Percentiles rank a stretch among this genome's conserved stretches.
phyloP scores from a whole-genome alignment of 2,113 vertebrate genomes.

The Lipophrys pholis region DNA sequence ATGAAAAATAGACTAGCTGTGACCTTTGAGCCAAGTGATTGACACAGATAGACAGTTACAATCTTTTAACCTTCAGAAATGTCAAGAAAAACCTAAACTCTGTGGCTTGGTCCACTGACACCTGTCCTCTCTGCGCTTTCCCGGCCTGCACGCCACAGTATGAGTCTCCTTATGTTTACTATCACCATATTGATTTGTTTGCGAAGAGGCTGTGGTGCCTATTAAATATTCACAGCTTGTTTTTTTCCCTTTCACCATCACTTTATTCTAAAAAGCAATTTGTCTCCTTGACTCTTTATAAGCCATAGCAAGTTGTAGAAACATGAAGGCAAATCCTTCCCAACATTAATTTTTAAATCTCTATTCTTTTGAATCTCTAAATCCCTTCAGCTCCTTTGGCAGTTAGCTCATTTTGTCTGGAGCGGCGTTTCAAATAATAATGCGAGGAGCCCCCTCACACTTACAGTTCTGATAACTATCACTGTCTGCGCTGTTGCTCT shows the following conservation, averaged over 20 bases:
- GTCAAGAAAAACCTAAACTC: conserved; percentile 78
- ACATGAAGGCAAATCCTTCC: conserved; percentile 78
- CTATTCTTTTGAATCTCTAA: conserved; percentile 78
- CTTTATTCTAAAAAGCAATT: conserved; percentile 78
- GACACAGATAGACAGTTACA: conserved; percentile 84
- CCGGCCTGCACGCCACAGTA: conserved; percentile 53
- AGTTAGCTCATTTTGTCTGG: conserved; percentile 73
- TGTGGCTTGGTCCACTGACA: conserved; percentile 70
- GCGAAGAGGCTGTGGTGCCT: conserved; percentile 72
- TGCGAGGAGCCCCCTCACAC: conserved; percentile 51
- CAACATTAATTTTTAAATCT: conserved; percentile 80
- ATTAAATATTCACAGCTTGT: conserved; percentile 83
- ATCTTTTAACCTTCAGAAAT: conserved; percentile 88
- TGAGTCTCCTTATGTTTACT: conserved; percentile 72
- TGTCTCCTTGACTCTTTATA: conserved; percentile 70
- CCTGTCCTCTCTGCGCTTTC: conserved; percentile 71
- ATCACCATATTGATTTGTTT: conserved; percentile 84
- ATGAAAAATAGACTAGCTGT: conserved; percentile 79
- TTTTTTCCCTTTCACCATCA: conserved; percentile 75
- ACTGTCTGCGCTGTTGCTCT: conserved; percentile 41
- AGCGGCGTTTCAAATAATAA: conserved; percentile 73
- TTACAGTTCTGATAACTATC: conserved; percentile 65
- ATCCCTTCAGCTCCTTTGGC: conserved; percentile 74
- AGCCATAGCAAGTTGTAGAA: conserved; percentile 71
- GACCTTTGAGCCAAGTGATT: conserved; percentile 85